Evolutionary conservation across 2,797 vertebrate genomes (phyloP).

Genomic region (Alauda arvensis): DNA sequence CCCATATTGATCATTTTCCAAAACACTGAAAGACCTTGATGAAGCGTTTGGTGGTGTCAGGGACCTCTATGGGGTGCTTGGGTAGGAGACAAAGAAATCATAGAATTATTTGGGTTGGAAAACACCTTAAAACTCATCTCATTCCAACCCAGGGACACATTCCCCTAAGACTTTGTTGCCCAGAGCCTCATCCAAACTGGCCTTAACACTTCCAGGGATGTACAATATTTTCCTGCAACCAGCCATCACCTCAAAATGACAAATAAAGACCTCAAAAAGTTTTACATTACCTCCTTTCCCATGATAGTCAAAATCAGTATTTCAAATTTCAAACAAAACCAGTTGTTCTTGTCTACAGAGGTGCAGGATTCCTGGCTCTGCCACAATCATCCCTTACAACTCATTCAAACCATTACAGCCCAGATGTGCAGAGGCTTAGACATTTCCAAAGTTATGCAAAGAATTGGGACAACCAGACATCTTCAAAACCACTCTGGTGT

Average conservation of each 20-base stretch:
- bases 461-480: not conserved
- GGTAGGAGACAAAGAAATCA: not conserved
- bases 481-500: not conserved
- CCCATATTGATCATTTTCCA: not conserved
- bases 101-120: not conserved
- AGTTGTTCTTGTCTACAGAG: not conserved
- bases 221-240: not conserved
- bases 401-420: not conserved
- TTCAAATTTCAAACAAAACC: not conserved
- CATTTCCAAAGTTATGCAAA: not conserved
- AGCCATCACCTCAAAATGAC: not conserved
- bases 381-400: not conserved
- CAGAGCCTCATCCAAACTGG: not conserved
- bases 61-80: not conserved
- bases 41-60: not conserved
- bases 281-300: not conserved
- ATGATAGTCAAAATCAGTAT: not conserved
- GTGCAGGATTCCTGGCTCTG: not conserved
- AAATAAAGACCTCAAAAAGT: not conserved
- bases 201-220: not conserved
- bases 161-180: fast-evolving
- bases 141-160: not conserved
- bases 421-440: not conserved
- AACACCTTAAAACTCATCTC: not conserved
- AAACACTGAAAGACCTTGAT: not conserved